phyloP scores from a whole-genome alignment of 2,113 vertebrate genomes.

The Platanista minor region DNA sequence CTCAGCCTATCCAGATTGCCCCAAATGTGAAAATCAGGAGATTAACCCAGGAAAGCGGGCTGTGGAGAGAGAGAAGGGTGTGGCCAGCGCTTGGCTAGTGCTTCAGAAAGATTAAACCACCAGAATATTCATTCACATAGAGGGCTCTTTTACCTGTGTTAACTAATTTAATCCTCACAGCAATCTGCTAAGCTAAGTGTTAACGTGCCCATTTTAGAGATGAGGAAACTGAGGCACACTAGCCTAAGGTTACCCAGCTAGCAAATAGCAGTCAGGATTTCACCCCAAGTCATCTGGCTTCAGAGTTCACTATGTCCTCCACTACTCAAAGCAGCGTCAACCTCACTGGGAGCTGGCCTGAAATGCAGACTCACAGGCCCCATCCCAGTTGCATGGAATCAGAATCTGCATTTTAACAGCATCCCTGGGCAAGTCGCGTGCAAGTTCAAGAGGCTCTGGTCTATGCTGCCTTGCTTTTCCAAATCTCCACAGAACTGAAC shows the following conservation, averaged over 20 bases:
- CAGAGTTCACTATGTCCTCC: neutral
- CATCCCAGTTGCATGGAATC: neutral
- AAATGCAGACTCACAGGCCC: neutral
- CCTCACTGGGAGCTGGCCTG: neutral
- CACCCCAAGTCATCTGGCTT: neutral
- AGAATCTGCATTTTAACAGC: neutral
- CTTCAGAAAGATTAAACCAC: neutral
- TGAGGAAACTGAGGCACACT: neutral
- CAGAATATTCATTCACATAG: neutral
- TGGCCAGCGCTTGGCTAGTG: neutral
- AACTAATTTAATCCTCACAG: neutral
- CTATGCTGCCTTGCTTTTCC: neutral
- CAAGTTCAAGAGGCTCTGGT: neutral
- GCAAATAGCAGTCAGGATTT: neutral
- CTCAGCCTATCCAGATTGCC: neutral
- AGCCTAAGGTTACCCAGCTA: neutral
- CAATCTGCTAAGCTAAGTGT: neutral
- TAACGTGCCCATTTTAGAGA: neutral
- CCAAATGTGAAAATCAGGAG: neutral
- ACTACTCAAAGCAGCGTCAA: neutral
- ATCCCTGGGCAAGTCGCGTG: fast-evolving
- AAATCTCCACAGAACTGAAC: neutral
- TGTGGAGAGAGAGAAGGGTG: neutral
- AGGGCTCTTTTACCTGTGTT: neutral
- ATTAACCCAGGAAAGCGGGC: neutral